Percentiles rank a stretch among this genome's conserved stretches.
phyloP scores from a whole-genome alignment of 2,888 invertebrate species.

The Eupithecia pulchellata region DNA sequence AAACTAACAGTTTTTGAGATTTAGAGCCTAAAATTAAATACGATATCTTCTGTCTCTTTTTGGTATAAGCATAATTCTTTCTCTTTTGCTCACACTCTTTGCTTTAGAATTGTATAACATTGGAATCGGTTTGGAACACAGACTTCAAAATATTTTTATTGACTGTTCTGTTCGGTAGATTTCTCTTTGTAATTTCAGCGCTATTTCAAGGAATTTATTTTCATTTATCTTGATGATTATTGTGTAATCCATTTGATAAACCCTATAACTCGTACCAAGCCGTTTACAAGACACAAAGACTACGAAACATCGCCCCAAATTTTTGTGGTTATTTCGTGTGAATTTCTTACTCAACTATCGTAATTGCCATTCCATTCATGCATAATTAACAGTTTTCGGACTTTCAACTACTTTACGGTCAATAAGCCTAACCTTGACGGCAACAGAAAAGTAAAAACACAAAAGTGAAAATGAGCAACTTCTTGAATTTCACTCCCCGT shows the following conservation, averaged over 20 bases:
- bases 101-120: not conserved
- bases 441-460: not conserved
- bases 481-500: constrained; percentile 63
- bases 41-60: not conserved
- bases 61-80: not conserved
- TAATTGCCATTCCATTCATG: constrained; percentile 2
- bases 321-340: constrained; percentile 14
- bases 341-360: constrained; percentile 7
- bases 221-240: not conserved
- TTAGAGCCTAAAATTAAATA: not conserved
- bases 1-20: no score
- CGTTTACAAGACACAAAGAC: not conserved
- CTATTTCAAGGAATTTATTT: constrained; percentile 10
- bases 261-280: not conserved
- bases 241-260: not conserved
- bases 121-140: constrained; percentile 9
- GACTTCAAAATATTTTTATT: constrained; percentile 19
- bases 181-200: constrained; percentile 14
- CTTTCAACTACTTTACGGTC: not conserved
- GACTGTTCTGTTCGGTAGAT: constrained; percentile 11
- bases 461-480: constrained; percentile 44
- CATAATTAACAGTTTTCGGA: constrained; percentile 4
- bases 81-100: not conserved
- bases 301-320: no score
- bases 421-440: not conserved